Evolutionary conservation across 2,797 vertebrate genomes (phyloP).

Genomic region (Sitta carolinensis): DNA sequence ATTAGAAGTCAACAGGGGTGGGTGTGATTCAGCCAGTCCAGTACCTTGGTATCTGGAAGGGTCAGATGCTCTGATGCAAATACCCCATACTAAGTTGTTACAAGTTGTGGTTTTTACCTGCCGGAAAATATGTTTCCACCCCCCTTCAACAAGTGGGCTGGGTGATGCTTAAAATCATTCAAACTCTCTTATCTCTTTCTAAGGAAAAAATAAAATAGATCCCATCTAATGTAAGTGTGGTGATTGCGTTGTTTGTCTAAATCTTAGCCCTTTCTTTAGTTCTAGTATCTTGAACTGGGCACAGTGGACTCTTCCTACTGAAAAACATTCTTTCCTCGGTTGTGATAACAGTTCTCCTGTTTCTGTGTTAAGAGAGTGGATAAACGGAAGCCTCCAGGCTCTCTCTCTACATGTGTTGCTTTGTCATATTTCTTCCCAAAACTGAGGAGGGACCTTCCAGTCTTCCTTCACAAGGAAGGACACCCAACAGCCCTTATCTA

Average conservation of each 20-base stretch:
- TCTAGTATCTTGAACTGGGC: neutral
- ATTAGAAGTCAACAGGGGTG: neutral
- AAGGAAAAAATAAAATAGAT: neutral
- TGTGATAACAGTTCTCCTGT: neutral
- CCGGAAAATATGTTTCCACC: neutral
- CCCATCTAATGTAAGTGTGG: neutral
- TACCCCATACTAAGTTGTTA: neutral
- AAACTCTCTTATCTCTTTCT: neutral
- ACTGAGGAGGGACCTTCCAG: neutral
- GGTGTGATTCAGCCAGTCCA: neutral
- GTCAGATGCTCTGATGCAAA: neutral
- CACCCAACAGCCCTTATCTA: neutral
- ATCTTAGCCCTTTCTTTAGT: neutral
- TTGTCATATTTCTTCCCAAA: neutral
- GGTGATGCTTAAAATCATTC: neutral
- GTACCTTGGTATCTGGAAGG: neutral
- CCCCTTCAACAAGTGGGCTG: neutral
- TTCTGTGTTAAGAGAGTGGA: neutral
- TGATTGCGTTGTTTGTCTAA: neutral
- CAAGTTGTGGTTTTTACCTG: neutral
- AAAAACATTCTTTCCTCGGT: neutral
- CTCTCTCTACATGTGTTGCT: neutral
- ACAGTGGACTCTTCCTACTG: neutral
- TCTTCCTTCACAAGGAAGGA: slow-evolving; percentile 1
- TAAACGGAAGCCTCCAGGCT: neutral